phyloP scores from a whole-genome alignment of 2,888 invertebrate species.

The Mythimna loreyi region DNA sequence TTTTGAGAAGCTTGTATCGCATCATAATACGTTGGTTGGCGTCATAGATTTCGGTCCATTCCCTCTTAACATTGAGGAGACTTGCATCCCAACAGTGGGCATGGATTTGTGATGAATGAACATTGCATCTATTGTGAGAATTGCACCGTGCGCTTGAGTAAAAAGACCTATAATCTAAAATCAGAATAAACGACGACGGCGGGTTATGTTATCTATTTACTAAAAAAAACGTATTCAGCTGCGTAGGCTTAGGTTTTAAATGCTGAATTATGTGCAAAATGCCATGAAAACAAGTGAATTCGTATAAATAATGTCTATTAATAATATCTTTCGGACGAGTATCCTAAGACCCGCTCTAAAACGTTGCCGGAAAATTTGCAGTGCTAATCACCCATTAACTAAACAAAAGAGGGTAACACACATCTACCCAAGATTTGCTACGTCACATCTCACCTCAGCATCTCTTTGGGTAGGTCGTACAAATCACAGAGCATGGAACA shows the following conservation, averaged over 20 bases:
- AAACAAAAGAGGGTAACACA: slow-evolving; percentile 54
- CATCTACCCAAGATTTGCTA: slow-evolving; percentile 40
- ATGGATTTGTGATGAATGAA: too few relatives aligned
- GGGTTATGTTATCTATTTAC: too few relatives aligned
- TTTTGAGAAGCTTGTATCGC: neutral
- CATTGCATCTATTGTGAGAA: too few relatives aligned
- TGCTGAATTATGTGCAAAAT: neutral
- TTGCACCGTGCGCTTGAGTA: neutral
- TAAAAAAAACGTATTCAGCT: too few relatives aligned
- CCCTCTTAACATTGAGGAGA: too few relatives aligned
- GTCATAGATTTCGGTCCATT: neutral
- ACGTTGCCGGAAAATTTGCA: slow-evolving; percentile 11
- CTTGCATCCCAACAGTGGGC: too few relatives aligned
- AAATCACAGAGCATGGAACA: neutral
- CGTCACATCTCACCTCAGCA: slow-evolving; percentile 55
- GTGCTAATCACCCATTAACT: slow-evolving; percentile 45
- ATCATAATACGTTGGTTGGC: too few relatives aligned
- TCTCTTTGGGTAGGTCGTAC: slow-evolving; percentile 44
- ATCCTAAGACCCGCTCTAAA: neutral
- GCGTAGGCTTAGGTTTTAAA: neutral
- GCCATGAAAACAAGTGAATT: too few relatives aligned
- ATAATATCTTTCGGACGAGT: neutral
- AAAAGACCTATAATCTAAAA: neutral
- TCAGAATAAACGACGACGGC: too few relatives aligned
- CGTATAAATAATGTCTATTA: too few relatives aligned